Evolutionary conservation across 2,888 invertebrate species (phyloP).

Genomic region (Phania funesta): DNA sequence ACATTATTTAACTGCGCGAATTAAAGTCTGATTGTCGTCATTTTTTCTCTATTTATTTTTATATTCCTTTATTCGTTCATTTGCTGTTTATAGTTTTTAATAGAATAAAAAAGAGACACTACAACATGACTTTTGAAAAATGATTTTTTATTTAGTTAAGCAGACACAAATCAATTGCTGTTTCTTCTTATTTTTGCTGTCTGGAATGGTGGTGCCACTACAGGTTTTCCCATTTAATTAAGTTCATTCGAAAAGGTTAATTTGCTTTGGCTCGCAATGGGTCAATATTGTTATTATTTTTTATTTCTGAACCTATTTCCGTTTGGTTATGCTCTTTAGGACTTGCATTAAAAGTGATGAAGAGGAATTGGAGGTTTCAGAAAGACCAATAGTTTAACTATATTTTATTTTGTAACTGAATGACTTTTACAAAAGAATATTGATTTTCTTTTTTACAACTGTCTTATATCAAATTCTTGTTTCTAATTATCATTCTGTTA

Average conservation of each 20-base stretch:
- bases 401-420: too few species aligned
- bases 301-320: background rate
- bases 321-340: background rate
- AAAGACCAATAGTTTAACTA: too few species aligned
- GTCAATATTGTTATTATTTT: conserved; percentile 25
- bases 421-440: too few species aligned
- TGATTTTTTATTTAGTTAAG: background rate
- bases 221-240: conserved; percentile 59
- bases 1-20: conserved; percentile 20
- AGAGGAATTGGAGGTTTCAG: background rate
- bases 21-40: conserved; percentile 27
- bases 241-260: conserved; percentile 54
- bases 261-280: conserved; percentile 44
- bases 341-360: background rate
- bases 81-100: background rate
- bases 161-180: background rate
- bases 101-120: conserved; percentile 11
- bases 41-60: conserved; percentile 10
- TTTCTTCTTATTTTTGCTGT: background rate
- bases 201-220: conserved; percentile 36
- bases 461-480: too few species aligned
- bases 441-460: too few species aligned
- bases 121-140: conserved; percentile 28
- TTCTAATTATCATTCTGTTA: too few species aligned
- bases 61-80: background rate